Base-by-base conservation (phyloP, 2,797 vertebrate species). In the Aulostomus chinensis region DNA sequence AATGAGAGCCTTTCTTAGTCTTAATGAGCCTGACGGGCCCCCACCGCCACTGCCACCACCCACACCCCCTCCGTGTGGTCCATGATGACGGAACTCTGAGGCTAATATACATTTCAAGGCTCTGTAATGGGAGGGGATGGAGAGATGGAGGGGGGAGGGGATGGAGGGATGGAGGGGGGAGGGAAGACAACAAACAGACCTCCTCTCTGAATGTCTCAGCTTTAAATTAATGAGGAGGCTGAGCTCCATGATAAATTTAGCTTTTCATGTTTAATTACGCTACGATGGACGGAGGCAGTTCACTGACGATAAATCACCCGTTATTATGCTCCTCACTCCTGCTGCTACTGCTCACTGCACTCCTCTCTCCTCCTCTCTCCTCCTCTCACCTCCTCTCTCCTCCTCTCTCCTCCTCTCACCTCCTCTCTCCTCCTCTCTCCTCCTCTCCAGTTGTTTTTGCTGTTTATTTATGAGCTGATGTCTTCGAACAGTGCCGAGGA, bases 191-290 rank as follows among this genome's bases (percentile, higher is more conserved):
- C 59, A 77, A 91, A 60, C 71, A 92, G 52, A 52, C 90, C 91
- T 83, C 35, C 40, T 61, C 69, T 90, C 90, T 90, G 90, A 90
- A 90, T 88, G 87, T 93, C 91, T 91, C 90, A 87, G 93, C 69
- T 83, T 94, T 94, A 94, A 94, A 94, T 94, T 94, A 96, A 97
- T 93, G 93, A 95, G 92, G 91, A 88, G 91, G 86, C 92, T 88
- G 86, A 94, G 92, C 87, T 82, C 84, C 89, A 91, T 92, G 88
- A 96, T 95, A 94, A 92, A 95, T 96, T 93, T 93, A 91, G 92
- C 89, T 94, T 95, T 96, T 95, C 92, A 93, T 94, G 94, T 96
- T 96, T 96, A 96, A 97, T 98, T 96, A 96, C 90, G 93, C 92
- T 58, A 81, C 82, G 92, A 91, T 91, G 83, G 87, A 91, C 91